Evolutionary conservation across 2,888 invertebrate species (phyloP).

Genomic region (Eupithecia exiguata): DNA sequence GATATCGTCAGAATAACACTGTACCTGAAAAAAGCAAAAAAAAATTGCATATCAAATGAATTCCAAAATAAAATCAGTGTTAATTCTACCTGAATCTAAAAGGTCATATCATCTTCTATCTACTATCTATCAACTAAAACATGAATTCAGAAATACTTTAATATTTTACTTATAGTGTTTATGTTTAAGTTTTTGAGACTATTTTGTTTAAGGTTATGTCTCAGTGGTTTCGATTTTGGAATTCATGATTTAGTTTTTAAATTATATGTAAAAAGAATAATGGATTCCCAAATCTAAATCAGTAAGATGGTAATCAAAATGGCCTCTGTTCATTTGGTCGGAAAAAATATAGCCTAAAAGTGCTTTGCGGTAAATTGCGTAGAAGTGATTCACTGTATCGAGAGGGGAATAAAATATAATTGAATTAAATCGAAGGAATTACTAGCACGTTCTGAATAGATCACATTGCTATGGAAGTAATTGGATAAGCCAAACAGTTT

Average conservation of each 20-base stretch:
- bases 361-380: conserved; percentile 25
- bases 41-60: not conserved
- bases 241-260: no score
- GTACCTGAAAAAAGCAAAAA: conserved; percentile 59
- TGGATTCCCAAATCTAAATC: not conserved
- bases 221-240: no score
- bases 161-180: no score
- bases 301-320: not conserved
- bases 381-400: conserved; percentile 32
- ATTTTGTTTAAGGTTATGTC: no score
- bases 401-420: conserved; percentile 29
- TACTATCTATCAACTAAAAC: no score
- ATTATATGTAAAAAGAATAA: not conserved
- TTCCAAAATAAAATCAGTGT: no score
- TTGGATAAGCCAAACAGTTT: conserved; percentile 35
- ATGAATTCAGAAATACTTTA: no score
- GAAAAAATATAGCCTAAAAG: conserved; percentile 16
- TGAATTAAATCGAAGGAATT: conserved; percentile 26
- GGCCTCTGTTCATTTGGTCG: conserved; percentile 7
- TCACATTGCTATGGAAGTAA: conserved; percentile 26
- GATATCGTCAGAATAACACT: conserved; percentile 78
- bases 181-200: no score
- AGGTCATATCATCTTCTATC: no score
- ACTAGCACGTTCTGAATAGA: conserved; percentile 30
- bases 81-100: no score